A percentile compares a stretch with the other conserved stretches of the same genome.
phyloP scores from a whole-genome alignment of 2,797 vertebrate species.

The Hafferia zeledoni region DNA sequence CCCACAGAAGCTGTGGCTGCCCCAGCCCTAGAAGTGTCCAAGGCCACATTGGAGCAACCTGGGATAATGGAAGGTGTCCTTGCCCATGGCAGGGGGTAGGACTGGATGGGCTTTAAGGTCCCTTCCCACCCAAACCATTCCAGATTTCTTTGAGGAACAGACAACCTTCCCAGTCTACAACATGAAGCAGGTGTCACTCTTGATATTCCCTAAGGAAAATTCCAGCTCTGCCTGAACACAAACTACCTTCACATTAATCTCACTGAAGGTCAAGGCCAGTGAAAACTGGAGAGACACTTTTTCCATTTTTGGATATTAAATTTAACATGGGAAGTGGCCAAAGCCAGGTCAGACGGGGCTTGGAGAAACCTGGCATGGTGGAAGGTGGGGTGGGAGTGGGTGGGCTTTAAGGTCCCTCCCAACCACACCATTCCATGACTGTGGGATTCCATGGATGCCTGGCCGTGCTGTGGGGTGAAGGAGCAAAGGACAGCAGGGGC shows the following conservation, averaged over 20 bases:
- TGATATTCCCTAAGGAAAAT: too few species aligned
- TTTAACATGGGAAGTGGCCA: fast-evolving
- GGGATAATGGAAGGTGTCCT: background rate
- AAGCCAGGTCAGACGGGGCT: fast-evolving
- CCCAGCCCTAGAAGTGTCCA: background rate
- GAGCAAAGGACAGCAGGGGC: fast-evolving
- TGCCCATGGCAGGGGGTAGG: too few species aligned
- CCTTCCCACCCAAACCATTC: background rate
- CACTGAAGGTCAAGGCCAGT: background rate
- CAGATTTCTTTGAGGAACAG: background rate
- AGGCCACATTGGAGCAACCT: background rate
- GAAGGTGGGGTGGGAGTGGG: background rate
- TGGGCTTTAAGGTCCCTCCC: background rate
- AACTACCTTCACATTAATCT: background rate
- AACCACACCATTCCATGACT: background rate
- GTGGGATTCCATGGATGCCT: background rate
- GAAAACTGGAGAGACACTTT: background rate
- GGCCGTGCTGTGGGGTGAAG: fast-evolving
- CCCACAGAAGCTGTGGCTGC: background rate
- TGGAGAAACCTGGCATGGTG: fast-evolving
- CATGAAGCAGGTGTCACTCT: background rate
- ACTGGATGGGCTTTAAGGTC: too few species aligned
- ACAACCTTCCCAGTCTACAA: background rate
- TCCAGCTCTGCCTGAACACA: background rate
- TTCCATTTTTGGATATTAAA: background rate